phyloP scores from a whole-genome alignment of 2,888 invertebrate genomes.

The Pseudoips prasinana region DNA sequence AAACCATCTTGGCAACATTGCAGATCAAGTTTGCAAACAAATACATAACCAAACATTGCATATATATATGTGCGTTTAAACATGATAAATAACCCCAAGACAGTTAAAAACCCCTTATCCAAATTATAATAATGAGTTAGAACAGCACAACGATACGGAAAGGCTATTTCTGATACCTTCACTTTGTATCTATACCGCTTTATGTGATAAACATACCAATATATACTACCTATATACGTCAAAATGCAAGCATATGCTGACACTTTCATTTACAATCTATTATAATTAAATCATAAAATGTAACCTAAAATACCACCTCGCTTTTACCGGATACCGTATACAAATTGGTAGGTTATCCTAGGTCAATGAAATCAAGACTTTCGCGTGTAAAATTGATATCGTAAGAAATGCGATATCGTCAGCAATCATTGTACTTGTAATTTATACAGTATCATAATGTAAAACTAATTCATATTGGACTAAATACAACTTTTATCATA shows the following conservation, averaged over 20 bases:
- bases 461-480: slow-evolving; percentile 39
- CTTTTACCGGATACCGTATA: slow-evolving; percentile 55
- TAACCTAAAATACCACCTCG: slow-evolving; percentile 59
- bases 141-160: slow-evolving; percentile 45
- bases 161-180: slow-evolving; percentile 40
- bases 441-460: slow-evolving; percentile 33
- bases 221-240: slow-evolving; percentile 29
- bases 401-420: slow-evolving; percentile 51
- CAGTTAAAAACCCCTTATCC: slow-evolving; percentile 37
- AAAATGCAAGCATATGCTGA: slow-evolving; percentile 31
- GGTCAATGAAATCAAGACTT: slow-evolving; percentile 69
- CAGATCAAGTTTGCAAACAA: slow-evolving; percentile 52
- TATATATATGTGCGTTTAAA: slow-evolving; percentile 27
- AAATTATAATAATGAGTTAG: slow-evolving; percentile 38
- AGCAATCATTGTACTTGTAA: slow-evolving; percentile 45
- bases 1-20: slow-evolving; percentile 50
- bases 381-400: slow-evolving; percentile 54
- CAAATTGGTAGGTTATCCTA: slow-evolving; percentile 67
- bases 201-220: slow-evolving; percentile 21
- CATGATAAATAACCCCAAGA: slow-evolving; percentile 37
- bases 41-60: slow-evolving; percentile 50
- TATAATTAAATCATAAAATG: slow-evolving; percentile 42
- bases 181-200: slow-evolving; percentile 34
- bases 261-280: slow-evolving; percentile 41
- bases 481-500: slow-evolving; percentile 45